phyloP scores from a whole-genome alignment of 2,888 invertebrate species.

The Papilio demoleus region DNA sequence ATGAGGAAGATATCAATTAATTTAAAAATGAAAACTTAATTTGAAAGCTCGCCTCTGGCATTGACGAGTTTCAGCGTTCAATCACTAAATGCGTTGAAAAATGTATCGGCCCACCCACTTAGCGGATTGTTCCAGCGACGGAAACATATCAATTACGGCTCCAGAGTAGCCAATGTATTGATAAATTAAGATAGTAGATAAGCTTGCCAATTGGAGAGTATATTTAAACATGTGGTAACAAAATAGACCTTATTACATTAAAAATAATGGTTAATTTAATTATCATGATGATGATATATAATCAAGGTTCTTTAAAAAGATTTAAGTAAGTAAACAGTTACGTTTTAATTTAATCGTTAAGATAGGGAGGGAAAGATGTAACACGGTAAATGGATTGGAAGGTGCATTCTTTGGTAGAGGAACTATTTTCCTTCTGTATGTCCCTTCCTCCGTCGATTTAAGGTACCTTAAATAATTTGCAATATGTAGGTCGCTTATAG shows the following conservation, averaged over 20 bases:
- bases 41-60: conserved; percentile 36
- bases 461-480: too few relatives aligned
- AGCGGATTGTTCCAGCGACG: conserved; percentile 34
- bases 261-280: neutral
- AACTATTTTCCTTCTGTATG: too few relatives aligned
- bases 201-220: conserved; percentile 8
- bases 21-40: conserved; percentile 37
- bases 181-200: conserved; percentile 33
- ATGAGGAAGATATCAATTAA: conserved; percentile 12
- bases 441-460: too few relatives aligned
- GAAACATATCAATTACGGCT: conserved; percentile 35
- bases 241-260: neutral
- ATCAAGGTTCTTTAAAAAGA: too few relatives aligned
- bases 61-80: conserved; percentile 37
- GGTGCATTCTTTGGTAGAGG: too few relatives aligned
- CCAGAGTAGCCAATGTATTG: conserved; percentile 24
- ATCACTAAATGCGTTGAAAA: conserved; percentile 41
- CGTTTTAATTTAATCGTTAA: too few relatives aligned
- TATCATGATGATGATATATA: too few relatives aligned
- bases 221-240: neutral
- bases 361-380: too few relatives aligned
- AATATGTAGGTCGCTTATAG: too few relatives aligned
- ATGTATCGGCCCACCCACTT: conserved; percentile 39
- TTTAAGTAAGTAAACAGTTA: too few relatives aligned
- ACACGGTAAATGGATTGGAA: too few relatives aligned